These are phyloP conservation scores for Acridotheres tristis DNA, from an alignment of 2,797 vertebrate species.

Conservation along the genomic window DNA sequence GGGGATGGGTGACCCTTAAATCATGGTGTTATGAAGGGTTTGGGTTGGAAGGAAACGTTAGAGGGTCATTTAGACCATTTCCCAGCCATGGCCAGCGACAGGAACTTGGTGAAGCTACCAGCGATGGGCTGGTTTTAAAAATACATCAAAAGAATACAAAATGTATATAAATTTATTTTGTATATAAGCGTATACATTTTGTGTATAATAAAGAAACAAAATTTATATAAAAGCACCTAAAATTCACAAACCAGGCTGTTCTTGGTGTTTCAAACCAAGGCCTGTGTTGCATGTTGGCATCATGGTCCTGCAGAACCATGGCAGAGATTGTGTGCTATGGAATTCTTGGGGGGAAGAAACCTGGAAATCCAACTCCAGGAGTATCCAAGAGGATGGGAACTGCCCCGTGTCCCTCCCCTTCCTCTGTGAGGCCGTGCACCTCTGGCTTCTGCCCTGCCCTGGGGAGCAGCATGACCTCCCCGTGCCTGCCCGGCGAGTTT, in stretches of 20 bases:
- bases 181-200: neutral
- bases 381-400: neutral
- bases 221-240: neutral
- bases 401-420: neutral
- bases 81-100: neutral
- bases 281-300: neutral
- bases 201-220: neutral
- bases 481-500: neutral
- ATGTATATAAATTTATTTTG: neutral
- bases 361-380: neutral
- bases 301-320: accelerated
- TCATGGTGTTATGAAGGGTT: neutral
- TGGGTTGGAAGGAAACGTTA: neutral
- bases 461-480: neutral
- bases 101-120: neutral
- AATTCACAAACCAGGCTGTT: neutral
- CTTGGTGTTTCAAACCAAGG: neutral
- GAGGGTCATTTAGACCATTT: neutral
- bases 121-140: neutral
- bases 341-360: neutral
- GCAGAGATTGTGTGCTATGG: accelerated
- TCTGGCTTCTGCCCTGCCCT: neutral
- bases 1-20: neutral
- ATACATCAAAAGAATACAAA: neutral
- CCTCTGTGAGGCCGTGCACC: accelerated